These are phyloP conservation scores for Microctenopoma lineatum DNA, from an alignment of 2,797 vertebrate genomes.

Conservation along the genomic window DNA sequence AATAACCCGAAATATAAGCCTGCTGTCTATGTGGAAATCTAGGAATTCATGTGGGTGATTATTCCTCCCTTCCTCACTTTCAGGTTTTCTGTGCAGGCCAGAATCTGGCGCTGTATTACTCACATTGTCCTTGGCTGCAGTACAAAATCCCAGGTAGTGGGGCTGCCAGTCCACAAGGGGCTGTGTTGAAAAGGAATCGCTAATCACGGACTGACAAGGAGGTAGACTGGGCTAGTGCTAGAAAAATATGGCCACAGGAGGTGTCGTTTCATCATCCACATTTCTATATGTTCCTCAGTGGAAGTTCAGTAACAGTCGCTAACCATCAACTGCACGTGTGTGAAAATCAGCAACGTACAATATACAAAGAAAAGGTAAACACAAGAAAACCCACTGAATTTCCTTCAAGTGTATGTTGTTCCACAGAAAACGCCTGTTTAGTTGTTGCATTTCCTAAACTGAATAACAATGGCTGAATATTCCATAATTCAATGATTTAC, in stretches of 20 bases:
- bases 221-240: constrained; percentile 14
- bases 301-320: not conserved
- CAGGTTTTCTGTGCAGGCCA: constrained; percentile 17
- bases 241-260: constrained; percentile 12
- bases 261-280: constrained; percentile 16
- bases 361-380: too few species aligned
- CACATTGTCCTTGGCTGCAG: constrained; percentile 55
- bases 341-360: not conserved
- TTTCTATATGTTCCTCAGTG: not conserved
- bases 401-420: too few species aligned
- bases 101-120: constrained; percentile 51
- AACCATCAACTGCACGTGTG: not conserved
- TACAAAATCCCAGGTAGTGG: constrained; percentile 41
- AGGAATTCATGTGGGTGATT: constrained; percentile 57
- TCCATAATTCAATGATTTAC: too few species aligned
- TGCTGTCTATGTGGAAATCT: constrained; percentile 40
- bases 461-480: too few species aligned
- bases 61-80: constrained; percentile 27
- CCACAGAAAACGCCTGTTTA: too few species aligned
- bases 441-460: too few species aligned
- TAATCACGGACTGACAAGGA: constrained; percentile 49
- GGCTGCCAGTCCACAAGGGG: constrained; percentile 34
- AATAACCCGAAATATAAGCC: constrained; percentile 48
- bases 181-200: constrained; percentile 61
- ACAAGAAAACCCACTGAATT: too few species aligned